Conservation (phyloP, 1,140 invertebrate species). For the Conus ventricosus region DNA sequence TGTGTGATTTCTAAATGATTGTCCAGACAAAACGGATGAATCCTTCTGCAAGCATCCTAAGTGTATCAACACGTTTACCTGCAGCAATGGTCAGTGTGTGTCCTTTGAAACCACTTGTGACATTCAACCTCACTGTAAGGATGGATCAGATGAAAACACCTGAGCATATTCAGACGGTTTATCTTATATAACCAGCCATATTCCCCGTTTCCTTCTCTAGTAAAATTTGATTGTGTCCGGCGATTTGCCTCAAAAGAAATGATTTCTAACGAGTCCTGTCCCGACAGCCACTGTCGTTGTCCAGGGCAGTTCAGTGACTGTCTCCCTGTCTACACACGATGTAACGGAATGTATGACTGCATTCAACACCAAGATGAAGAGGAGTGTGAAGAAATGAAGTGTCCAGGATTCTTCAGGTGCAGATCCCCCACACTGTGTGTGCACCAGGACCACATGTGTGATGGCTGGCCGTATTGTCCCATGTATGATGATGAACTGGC, state of each 20-base stretch:
- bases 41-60: not conserved
- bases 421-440: slow-evolving; percentile 18
- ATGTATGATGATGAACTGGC: slow-evolving; percentile 31
- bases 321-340: slow-evolving; percentile 33
- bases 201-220: not conserved
- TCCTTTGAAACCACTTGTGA: not conserved
- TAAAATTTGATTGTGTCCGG: not conserved
- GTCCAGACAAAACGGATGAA: not conserved
- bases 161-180: not conserved
- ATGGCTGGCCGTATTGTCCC: slow-evolving; percentile 32
- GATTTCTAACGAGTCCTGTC: not conserved
- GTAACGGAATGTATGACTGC: slow-evolving; percentile 35
- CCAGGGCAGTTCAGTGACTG: not conserved
- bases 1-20: not conserved
- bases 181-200: not conserved
- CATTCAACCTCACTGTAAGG: not conserved
- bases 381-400: not conserved
- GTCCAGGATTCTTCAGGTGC: slow-evolving; percentile 20
- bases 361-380: slow-evolving; percentile 30
- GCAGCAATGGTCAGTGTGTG: not conserved
- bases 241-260: not conserved
- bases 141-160: not conserved
- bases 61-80: not conserved
- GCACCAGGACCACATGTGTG: slow-evolving; percentile 35
- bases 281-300: not conserved